Evolutionary conservation across 2,888 invertebrate genomes (phyloP).

Genomic region (Lottia scabra): DNA sequence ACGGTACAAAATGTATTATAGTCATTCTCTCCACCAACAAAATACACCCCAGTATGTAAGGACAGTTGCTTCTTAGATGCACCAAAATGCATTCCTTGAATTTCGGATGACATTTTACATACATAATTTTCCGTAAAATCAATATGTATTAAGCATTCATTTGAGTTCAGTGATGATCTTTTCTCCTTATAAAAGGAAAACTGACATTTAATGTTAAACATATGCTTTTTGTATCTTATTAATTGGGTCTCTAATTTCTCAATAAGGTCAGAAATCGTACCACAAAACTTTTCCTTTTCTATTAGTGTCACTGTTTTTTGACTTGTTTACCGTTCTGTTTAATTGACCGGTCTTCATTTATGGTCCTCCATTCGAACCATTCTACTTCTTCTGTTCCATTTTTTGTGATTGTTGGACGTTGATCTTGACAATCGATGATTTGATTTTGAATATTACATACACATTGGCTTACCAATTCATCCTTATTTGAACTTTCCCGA

Average conservation of each 20-base stretch:
- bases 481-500: too few species aligned
- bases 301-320: conserved; percentile 12
- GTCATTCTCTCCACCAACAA: conserved; percentile 50
- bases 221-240: conserved; percentile 5
- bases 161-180: conserved; percentile 29
- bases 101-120: conserved; percentile 57
- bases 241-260: conserved; percentile 12
- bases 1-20: conserved; percentile 50
- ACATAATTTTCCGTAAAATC: conserved; percentile 67
- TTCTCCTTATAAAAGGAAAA: conserved; percentile 49
- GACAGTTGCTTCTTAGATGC: conserved; percentile 56
- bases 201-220: conserved; percentile 17
- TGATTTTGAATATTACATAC: too few species aligned
- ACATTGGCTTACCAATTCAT: too few species aligned
- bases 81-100: conserved; percentile 65
- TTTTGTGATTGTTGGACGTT: not conserved
- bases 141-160: conserved; percentile 45
- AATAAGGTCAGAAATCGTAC: conserved; percentile 6
- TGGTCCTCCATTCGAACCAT: not conserved
- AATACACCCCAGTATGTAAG: conserved; percentile 61
- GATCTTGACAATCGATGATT: too few species aligned
- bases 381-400: not conserved
- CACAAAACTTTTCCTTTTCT: conserved; percentile 13
- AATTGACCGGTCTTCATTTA: not conserved
- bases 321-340: not conserved